Evolutionary conservation across 2,797 vertebrate species (phyloP).

Genomic region (Sylvilagus floridanus): DNA sequence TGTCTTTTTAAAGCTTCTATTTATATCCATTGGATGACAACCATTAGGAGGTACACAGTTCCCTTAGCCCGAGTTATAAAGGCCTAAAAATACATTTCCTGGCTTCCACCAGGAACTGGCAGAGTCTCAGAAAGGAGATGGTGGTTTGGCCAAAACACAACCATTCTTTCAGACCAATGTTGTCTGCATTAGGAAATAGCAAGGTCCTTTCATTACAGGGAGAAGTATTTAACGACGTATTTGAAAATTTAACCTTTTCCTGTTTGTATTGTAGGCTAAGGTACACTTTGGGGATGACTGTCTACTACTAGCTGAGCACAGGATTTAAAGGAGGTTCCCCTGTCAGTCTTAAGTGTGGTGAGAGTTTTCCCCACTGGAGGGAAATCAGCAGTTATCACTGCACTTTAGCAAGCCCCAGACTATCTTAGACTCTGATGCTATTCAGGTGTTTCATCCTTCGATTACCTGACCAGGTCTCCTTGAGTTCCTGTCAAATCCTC

Average conservation of each 20-base stretch:
- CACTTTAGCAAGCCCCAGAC: neutral
- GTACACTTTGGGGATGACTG: neutral
- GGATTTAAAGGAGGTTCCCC: neutral
- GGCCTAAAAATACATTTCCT: conserved; percentile 80
- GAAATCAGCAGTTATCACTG: neutral
- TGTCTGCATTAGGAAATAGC: conserved; percentile 28
- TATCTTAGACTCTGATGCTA: neutral
- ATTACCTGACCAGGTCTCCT: neutral
- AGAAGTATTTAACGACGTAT: neutral
- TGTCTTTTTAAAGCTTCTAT: conserved; percentile 74
- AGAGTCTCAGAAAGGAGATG: conserved; percentile 53
- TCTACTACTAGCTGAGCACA: neutral
- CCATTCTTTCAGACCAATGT: conserved; percentile 57
- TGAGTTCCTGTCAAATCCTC: neutral
- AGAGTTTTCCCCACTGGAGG: neutral
- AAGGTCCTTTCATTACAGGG: neutral
- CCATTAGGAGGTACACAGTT: conserved; percentile 65
- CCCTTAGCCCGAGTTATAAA: conserved; percentile 59
- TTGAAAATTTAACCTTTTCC: conserved; percentile 50
- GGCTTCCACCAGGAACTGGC: conserved; percentile 78
- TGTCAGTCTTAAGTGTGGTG: neutral
- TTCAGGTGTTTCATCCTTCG: neutral
- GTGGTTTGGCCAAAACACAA: conserved; percentile 63
- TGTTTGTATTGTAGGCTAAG: neutral
- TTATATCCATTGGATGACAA: conserved; percentile 71